Base-by-base conservation (phyloP, 2,888 invertebrate genomes). In the Acheta domesticus region DNA sequence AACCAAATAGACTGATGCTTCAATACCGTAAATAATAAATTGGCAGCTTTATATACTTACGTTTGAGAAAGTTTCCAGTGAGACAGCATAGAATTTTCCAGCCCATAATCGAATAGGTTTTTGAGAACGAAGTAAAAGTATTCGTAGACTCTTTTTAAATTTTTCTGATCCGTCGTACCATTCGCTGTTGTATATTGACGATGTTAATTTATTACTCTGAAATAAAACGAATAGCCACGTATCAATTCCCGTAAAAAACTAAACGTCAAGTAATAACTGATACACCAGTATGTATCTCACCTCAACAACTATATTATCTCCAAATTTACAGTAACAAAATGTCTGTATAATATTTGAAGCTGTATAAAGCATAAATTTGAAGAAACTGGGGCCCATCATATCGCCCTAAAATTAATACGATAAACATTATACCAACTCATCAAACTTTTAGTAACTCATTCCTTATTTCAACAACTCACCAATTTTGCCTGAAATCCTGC, bases 321-420 rank as follows among this genome's bases (percentile, higher is more conserved):
- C 62, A 62, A 62, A 62, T 62, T 62, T 62, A n/a, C 62, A 62
- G n/a, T 62, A 62, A 62, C 62, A 62, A 62, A 62, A 62, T 62
- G 62, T 62, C 14, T 62, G 62, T 62, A 62, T n/a, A 12, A 62
- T 62, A n/a, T 62, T 62, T 62, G 62, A 14, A 19, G n/a, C 16
- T 14, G 62, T 62, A n/a, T 62, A 62, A n/a, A 62, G 62, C 62
- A 62, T 62, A 62, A 62, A 62, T n/a, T 62, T 62, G 62, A 62
- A 62, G n/a, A 62, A 62, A 12, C 62, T 62, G n/a, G 62, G n/a
- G 0, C 62, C 62, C 62, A 62, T 62, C 62, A 62, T 62, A 19
- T n/a, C 62, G 4, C 62, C 62, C 62, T 62, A n/a, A 19, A 62
- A 62, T 5, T 0, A 62, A 62, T n/a, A 62, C 16, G 16, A 62